Conservation (phyloP, 1,140 invertebrate species). For the Popillia japonica region DNA sequence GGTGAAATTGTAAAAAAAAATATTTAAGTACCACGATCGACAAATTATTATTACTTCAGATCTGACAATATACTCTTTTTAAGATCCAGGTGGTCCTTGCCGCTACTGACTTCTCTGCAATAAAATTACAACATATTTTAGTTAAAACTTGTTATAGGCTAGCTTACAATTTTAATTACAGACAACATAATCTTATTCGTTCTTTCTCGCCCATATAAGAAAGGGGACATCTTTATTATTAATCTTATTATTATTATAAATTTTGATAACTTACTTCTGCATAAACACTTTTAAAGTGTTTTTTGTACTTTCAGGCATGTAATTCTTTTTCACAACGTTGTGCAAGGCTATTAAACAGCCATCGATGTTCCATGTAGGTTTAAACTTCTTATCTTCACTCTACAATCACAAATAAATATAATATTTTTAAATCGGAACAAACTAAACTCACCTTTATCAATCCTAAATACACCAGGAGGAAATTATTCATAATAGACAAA, state of each 20-base stretch:
- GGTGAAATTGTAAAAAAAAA: background rate
- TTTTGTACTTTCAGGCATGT: conserved; percentile 65
- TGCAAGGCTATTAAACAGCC: conserved; percentile 68
- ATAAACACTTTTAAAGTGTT: conserved; percentile 67
- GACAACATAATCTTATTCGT: no score
- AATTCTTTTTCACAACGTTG: conserved; percentile 62
- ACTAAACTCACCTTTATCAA: conserved; percentile 74
- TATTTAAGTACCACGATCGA: background rate
- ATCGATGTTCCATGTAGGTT: conserved; percentile 67
- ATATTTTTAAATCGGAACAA: conserved; percentile 40
- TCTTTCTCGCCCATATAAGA: no score
- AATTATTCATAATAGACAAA: conserved; percentile 68
- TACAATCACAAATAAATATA: conserved; percentile 55
- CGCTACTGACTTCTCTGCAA: conserved; percentile 17
- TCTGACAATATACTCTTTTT: conserved; percentile 18
- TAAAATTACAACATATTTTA: background rate
- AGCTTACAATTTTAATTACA: no score
- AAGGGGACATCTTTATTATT: no score
- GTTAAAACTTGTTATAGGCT: background rate
- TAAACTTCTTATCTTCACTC: conserved; percentile 67
- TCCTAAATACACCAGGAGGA: conserved; percentile 72
- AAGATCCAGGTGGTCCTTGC: conserved; percentile 11
- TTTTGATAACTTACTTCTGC: conserved; percentile 61
- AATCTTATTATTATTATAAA: no score
- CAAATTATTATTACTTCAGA: background rate